These are phyloP conservation scores for Bombylius discolor DNA, from an alignment of 2,888 invertebrate genomes.

Conservation along the genomic window DNA sequence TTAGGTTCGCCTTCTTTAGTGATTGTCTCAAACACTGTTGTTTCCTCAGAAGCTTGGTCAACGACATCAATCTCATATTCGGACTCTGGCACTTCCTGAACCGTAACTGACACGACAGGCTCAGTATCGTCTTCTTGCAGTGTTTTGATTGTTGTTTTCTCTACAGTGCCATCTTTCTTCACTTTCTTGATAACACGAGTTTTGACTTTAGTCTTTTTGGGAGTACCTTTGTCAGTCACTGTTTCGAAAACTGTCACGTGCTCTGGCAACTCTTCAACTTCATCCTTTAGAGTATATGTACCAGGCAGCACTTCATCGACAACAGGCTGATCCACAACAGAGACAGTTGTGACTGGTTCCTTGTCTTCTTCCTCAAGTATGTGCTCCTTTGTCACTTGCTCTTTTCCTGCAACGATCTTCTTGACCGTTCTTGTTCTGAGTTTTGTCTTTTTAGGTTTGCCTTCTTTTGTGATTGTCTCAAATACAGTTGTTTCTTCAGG, in stretches of 20 bases:
- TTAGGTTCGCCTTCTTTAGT: slow-evolving; percentile 24
- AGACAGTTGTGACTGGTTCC: slow-evolving; percentile 23
- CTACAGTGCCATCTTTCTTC: slow-evolving; percentile 20
- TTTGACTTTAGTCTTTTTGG: slow-evolving; percentile 24
- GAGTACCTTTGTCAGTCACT: slow-evolving; percentile 26
- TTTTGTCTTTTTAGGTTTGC: slow-evolving; percentile 19
- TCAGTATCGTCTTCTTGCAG: slow-evolving; percentile 26
- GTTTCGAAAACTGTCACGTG: slow-evolving; percentile 33
- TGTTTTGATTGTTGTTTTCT: slow-evolving; percentile 28
- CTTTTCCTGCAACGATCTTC: slow-evolving; percentile 18
- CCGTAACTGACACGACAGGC: slow-evolving; percentile 23
- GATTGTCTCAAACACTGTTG: slow-evolving; percentile 19
- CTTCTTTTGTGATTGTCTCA: slow-evolving; percentile 22
- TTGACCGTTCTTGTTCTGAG: slow-evolving; percentile 18
- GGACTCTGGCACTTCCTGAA: slow-evolving; percentile 16
- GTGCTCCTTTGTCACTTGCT: slow-evolving; percentile 28
- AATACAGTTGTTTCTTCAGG: slow-evolving; percentile 19
- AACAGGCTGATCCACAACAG: slow-evolving; percentile 12
- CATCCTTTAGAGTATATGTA: not conserved
- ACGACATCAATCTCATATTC: slow-evolving; percentile 14
- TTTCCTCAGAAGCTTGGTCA: slow-evolving; percentile 20
- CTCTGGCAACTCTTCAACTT: slow-evolving; percentile 20
- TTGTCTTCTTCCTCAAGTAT: slow-evolving; percentile 25
- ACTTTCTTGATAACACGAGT: slow-evolving; percentile 30
- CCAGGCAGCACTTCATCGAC: slow-evolving; percentile 19